These are phyloP conservation scores for Synergus itoensis DNA, from an alignment of 2,888 invertebrate genomes.

Conservation along the genomic window DNA sequence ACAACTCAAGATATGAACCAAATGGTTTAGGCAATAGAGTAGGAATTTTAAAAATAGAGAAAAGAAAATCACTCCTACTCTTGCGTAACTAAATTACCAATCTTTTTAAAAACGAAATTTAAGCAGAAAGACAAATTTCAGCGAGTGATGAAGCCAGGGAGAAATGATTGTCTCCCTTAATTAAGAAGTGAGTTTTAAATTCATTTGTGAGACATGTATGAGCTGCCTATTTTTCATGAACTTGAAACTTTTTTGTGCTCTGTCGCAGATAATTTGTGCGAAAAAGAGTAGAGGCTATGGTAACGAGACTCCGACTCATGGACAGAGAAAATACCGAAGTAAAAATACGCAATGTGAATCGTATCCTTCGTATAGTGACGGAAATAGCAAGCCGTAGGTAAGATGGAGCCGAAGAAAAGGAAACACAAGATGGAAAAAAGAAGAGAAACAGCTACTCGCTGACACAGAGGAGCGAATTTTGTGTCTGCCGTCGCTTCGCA, in stretches of 20 bases:
- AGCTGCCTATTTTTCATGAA: conserved; percentile 18
- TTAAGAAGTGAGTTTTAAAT: conserved; percentile 38
- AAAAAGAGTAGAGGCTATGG: conserved; percentile 43
- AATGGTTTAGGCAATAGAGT: neutral
- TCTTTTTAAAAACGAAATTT: neutral
- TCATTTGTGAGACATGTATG: conserved; percentile 24
- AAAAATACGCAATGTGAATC: conserved; percentile 67
- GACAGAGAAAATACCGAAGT: conserved; percentile 55
- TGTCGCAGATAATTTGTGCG: conserved; percentile 29
- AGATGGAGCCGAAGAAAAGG: conserved; percentile 46
- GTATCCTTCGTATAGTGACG: conserved; percentile 66
- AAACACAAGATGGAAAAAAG: conserved; percentile 57
- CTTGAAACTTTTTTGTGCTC: neutral
- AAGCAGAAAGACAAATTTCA: conserved; percentile 15
- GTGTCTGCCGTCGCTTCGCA: conserved; percentile 53
- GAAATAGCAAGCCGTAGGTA: conserved; percentile 52
- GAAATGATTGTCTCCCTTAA: conserved; percentile 32
- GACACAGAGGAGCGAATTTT: conserved; percentile 52
- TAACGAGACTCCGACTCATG: conserved; percentile 51
- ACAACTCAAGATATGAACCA: neutral
- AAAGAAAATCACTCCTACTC: neutral
- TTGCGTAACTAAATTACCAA: neutral
- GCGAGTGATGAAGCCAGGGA: neutral
- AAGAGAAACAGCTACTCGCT: conserved; percentile 48
- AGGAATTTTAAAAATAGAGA: neutral